Base-by-base conservation (phyloP, 2,888 invertebrate genomes). In the Chrysotoxum bicinctum region DNA sequence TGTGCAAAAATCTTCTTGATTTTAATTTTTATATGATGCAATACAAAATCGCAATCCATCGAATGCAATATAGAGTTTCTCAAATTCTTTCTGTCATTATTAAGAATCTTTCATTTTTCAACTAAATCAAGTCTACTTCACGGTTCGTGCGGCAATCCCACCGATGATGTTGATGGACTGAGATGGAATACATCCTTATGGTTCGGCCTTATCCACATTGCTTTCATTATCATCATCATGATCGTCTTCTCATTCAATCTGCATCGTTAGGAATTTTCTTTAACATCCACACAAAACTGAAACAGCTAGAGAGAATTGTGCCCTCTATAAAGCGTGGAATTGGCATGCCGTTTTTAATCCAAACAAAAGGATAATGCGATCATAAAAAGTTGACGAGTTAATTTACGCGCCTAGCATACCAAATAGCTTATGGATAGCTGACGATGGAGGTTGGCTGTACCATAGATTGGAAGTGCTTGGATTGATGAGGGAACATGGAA, bases 371-470 rank as follows among this genome's bases (percentile, higher is more conserved):
- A 87, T 81, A 78, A 87, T 70, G 84, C 84, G 87, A 82, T 88
- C 88, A 88, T 88, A 88, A 88, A 88, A 88, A 88, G 87, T 88
- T 88, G 88, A 88, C 88, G 88, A 88, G 88, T 88, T 88, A 88
- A 88, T 88, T 88, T 88, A 88, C 88, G 88, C 88, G 88, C 87
- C 87, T 87, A 72, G 88, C 88, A 88, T 88, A 88, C 88, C 87
- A 88, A 88, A 88, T 87, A 84, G 86, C 77, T 84, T 69, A 73
- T 62, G 21, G 37, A 40, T 40, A 6, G 40, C 2, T 76, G 30
- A 26, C 21, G 56, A 58, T 54, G 45, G 52, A 14, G 10, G 40
- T 45, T 35, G 54, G 48, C 21, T 50, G 8, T 21, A 1, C 5
- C 23, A 23, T 48, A 21, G 50, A 50, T 7, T 50, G 50, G 7